phyloP scores from a whole-genome alignment of 2,797 vertebrate genomes.

The Discoglossus pictus region DNA sequence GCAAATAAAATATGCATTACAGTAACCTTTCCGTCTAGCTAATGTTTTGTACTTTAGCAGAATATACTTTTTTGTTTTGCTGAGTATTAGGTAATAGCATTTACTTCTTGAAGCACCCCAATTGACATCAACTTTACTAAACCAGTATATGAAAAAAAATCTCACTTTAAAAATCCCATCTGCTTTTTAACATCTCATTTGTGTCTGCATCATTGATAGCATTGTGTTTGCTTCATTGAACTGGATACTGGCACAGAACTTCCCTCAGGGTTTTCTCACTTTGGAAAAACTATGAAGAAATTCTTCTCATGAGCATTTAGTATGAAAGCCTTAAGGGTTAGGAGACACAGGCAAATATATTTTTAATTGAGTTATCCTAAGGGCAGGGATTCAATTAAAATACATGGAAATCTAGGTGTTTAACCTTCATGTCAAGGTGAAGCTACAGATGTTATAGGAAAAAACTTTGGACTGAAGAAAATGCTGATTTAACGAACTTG shows the following conservation, averaged over 20 bases:
- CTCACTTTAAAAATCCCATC: conserved; percentile 29
- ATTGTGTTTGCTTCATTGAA: conserved; percentile 45
- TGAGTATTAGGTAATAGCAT: no score
- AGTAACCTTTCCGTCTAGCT: no score
- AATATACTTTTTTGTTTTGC: no score
- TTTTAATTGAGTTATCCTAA: conserved; percentile 44
- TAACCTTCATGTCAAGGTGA: conserved; percentile 37
- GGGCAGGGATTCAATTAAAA: conserved; percentile 28
- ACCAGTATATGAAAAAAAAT: conserved; percentile 14
- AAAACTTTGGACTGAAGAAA: no score
- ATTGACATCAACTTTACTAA: conserved; percentile 13
- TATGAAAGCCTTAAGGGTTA: conserved; percentile 14
- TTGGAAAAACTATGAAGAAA: conserved; percentile 30
- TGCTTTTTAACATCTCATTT: conserved; percentile 40
- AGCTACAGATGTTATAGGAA: conserved; percentile 9
- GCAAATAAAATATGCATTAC: no score
- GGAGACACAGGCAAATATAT: conserved; percentile 35
- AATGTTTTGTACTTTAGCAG: no score
- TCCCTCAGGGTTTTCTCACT: conserved; percentile 42
- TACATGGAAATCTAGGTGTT: conserved; percentile 21
- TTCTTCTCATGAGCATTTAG: conserved; percentile 30
- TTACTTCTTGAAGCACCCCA: no score
- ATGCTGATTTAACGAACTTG: no score
- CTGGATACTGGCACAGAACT: conserved; percentile 40
- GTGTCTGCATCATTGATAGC: conserved; percentile 38